Evolutionary conservation across 2,797 vertebrate genomes (phyloP).

Genomic region (Alca torda): DNA sequence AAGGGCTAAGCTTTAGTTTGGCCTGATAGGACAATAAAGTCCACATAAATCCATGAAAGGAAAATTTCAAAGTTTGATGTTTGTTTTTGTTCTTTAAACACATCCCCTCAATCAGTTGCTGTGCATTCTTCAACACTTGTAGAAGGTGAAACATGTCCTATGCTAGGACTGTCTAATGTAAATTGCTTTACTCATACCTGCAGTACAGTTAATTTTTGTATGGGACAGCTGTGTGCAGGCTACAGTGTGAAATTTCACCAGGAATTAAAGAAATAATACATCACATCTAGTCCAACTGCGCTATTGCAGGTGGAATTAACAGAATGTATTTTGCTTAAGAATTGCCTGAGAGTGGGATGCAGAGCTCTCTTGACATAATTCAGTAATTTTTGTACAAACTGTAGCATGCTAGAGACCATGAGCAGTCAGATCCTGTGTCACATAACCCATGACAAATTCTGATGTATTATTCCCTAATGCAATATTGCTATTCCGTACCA

Average conservation of each 20-base stretch:
- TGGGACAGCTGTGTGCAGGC: neutral
- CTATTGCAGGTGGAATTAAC: neutral
- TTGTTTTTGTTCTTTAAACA: neutral
- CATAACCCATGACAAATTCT: neutral
- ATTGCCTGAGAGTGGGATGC: neutral
- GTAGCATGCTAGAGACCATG: neutral
- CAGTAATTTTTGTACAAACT: neutral
- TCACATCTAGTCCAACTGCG: neutral
- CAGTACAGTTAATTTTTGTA: neutral
- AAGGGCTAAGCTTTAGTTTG: neutral
- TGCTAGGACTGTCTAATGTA: neutral
- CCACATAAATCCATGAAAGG: neutral
- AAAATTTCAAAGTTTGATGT: neutral
- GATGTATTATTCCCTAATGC: neutral
- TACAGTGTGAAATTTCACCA: neutral
- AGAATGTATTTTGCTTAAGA: neutral
- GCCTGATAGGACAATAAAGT: neutral
- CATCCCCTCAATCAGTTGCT: neutral
- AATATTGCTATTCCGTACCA: neutral
- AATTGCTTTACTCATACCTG: neutral
- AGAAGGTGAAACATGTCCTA: neutral
- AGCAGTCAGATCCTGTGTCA: neutral
- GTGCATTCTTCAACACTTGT: neutral
- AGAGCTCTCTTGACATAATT: neutral
- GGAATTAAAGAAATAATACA: neutral